phyloP scores from a whole-genome alignment of 2,113 vertebrate genomes.

The Anhinga anhinga region DNA sequence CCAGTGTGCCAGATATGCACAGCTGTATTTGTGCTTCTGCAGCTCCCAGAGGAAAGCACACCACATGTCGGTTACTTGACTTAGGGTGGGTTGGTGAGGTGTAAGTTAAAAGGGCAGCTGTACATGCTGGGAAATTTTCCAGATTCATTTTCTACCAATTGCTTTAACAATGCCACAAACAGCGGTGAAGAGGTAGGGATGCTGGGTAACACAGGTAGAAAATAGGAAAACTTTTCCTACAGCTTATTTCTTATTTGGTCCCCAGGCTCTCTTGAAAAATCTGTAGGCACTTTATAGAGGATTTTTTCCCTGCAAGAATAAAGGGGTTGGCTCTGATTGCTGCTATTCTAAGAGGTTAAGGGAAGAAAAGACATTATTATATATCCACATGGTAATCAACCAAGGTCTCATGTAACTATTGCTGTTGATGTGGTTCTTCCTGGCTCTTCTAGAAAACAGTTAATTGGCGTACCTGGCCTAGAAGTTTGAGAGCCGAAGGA shows the following conservation, averaged over 20 bases:
- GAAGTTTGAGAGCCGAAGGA: slow-evolving; percentile 13
- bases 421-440: background rate
- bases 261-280: slow-evolving; percentile 1
- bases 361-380: slow-evolving; percentile 14
- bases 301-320: background rate
- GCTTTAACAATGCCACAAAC: slow-evolving; percentile 13
- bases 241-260: background rate
- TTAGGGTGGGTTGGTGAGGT: slow-evolving; percentile 34
- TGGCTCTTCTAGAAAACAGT: slow-evolving; percentile 11
- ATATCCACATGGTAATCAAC: slow-evolving; percentile 35
- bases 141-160: slow-evolving; percentile 34
- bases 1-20: slow-evolving; percentile 10
- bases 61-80: slow-evolving; percentile 19
- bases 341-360: slow-evolving; percentile 43
- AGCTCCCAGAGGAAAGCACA: background rate
- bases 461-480: slow-evolving; percentile 52
- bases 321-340: background rate
- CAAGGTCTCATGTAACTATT: background rate
- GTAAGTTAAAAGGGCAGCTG: slow-evolving; percentile 55
- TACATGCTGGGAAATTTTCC: slow-evolving; percentile 15
- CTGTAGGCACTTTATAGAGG: background rate
- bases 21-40: slow-evolving; percentile 31
- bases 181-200: background rate
- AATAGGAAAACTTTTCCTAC: background rate
- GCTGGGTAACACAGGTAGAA: slow-evolving; percentile 24